Evolutionary conservation across 2,113 vertebrate genomes (phyloP).

Genomic region (Periophthalmodon schlosseri): DNA sequence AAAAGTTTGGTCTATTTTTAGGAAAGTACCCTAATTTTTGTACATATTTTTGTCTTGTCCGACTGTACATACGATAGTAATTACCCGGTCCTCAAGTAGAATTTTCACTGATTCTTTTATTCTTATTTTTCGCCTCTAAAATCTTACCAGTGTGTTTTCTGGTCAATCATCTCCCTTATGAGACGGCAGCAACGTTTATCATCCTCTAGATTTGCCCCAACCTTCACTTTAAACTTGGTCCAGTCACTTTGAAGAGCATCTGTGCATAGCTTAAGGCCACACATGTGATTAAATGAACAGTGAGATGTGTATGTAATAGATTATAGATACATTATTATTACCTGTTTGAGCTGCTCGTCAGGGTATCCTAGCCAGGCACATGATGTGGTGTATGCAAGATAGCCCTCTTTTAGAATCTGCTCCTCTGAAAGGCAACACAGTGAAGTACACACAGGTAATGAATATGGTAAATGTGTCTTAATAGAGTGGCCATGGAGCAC

Average conservation of each 20-base stretch:
- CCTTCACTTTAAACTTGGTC: conserved; percentile 85
- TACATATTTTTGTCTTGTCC: neutral
- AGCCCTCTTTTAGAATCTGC: conserved; percentile 74
- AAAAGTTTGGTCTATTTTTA: neutral
- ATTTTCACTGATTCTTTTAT: neutral
- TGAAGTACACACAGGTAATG: neutral
- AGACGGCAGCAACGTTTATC: conserved; percentile 78
- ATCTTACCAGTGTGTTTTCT: conserved; percentile 72
- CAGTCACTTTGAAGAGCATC: conserved; percentile 66
- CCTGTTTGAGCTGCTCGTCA: conserved; percentile 78
- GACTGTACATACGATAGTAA: neutral
- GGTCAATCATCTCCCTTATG: conserved; percentile 77
- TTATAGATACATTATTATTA: conserved; percentile 17
- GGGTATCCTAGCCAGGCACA: conserved; percentile 81
- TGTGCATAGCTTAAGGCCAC: conserved; percentile 65
- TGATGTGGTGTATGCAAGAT: conserved; percentile 81
- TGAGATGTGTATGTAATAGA: neutral
- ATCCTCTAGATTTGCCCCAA: conserved; percentile 78
- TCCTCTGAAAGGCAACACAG: conserved; percentile 69
- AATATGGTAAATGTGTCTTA: conserved; percentile 23
- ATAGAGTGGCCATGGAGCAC: conserved; percentile 5
- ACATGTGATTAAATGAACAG: neutral
- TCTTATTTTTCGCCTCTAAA: neutral
- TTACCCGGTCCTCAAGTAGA: neutral
- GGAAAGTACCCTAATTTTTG: neutral